Percentiles rank a stretch among this genome's conserved stretches.
Conservation (phyloP, 2,888 invertebrate species). For the Oscheius sp. region DNA sequence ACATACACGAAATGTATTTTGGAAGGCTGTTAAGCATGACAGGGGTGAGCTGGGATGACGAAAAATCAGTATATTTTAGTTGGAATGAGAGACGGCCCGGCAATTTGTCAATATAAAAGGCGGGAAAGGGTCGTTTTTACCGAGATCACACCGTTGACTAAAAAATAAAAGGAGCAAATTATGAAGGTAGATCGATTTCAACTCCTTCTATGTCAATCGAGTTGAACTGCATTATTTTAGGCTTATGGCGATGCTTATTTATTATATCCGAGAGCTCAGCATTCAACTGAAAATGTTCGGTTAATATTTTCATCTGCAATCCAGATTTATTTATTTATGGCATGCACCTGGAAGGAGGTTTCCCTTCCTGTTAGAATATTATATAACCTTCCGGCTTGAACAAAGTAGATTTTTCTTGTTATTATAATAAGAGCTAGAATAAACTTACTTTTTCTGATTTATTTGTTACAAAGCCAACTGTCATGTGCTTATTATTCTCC, state of each 20-base stretch:
- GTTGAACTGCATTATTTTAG: conserved; percentile 69
- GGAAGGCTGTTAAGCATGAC: conserved; percentile 15
- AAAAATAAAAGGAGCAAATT: neutral
- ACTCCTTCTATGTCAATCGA: conserved; percentile 68
- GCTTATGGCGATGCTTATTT: conserved; percentile 65
- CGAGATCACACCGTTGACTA: conserved; percentile 10
- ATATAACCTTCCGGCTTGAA: too few relatives aligned
- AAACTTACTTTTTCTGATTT: conserved; percentile 20
- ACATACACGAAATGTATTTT: neutral
- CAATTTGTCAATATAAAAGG: neutral
- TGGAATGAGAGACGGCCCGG: conserved; percentile 14
- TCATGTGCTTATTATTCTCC: conserved; percentile 40
- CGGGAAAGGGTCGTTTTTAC: neutral
- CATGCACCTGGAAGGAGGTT: too few relatives aligned
- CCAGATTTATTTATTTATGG: too few relatives aligned
- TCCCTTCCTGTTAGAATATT: too few relatives aligned
- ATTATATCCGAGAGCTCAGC: conserved; percentile 63
- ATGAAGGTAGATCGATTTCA: conserved; percentile 65
- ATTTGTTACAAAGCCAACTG: conserved; percentile 43
- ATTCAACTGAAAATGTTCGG: conserved; percentile 52
- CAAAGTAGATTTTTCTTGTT: too few relatives aligned
- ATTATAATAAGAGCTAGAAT: neutral
- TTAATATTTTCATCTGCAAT: too few relatives aligned
- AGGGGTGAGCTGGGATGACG: neutral
- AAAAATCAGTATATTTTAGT: neutral